These are phyloP conservation scores for Orestias chungarensis DNA, from an alignment of 2,797 vertebrate species.

Conservation along the genomic window DNA sequence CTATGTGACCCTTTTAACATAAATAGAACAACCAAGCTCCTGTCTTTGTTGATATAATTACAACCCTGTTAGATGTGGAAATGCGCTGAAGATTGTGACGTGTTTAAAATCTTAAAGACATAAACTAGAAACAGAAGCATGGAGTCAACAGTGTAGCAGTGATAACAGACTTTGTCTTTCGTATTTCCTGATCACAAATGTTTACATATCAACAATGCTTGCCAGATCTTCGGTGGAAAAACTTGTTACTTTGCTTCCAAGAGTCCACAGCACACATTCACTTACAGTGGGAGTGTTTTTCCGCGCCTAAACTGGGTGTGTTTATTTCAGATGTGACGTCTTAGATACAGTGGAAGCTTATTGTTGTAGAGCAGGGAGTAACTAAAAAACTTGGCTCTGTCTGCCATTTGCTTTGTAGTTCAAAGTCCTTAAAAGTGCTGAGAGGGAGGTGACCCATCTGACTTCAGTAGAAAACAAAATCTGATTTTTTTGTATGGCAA, in stretches of 20 bases:
- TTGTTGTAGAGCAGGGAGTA: slow-evolving; percentile 69
- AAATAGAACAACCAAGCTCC: slow-evolving; percentile 5
- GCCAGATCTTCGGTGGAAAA: slow-evolving; percentile 22
- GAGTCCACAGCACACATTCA: slow-evolving; percentile 13
- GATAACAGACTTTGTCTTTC: slow-evolving; percentile 16
- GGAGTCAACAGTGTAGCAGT: neutral
- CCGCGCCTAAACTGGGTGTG: slow-evolving; percentile 70
- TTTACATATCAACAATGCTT: slow-evolving; percentile 13
- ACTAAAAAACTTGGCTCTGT: slow-evolving; percentile 21
- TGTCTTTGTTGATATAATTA: slow-evolving; percentile 8
- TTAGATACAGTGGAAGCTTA: slow-evolving; percentile 70
- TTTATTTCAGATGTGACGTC: slow-evolving; percentile 53
- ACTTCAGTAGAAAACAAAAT: neutral
- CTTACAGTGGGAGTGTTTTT: slow-evolving; percentile 44
- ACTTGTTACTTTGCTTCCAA: slow-evolving; percentile 20
- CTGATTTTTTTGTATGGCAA: neutral
- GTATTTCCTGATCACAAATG: slow-evolving; percentile 6
- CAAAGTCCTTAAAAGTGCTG: slow-evolving; percentile 12
- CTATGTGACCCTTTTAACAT: slow-evolving; percentile 20
- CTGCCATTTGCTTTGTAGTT: slow-evolving; percentile 12
- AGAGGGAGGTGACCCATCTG: neutral
- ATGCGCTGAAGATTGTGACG: slow-evolving; percentile 6
- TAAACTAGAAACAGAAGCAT: neutral
- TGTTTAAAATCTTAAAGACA: slow-evolving; percentile 21
- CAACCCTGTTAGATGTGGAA: slow-evolving; percentile 29